phyloP scores from a whole-genome alignment of 2,888 invertebrate genomes.

The Folsomia manolachei region DNA sequence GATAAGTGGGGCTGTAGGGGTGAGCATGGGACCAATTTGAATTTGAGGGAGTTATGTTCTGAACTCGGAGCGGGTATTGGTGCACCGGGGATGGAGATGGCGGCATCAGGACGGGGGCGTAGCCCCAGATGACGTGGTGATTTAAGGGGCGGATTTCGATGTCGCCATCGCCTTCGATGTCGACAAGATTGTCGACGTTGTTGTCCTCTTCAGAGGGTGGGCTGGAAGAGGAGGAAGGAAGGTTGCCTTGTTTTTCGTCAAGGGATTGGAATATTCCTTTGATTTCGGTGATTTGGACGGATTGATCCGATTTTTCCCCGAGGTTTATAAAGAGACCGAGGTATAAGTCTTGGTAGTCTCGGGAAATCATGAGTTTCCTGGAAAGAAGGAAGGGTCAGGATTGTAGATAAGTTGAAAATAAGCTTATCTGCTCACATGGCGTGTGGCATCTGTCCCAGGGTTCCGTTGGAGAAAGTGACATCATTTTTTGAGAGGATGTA shows the following conservation, averaged over 20 bases:
- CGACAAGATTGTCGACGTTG: not conserved
- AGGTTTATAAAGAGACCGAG: slow-evolving; percentile 33
- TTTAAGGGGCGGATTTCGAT: not conserved
- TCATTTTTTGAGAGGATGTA: slow-evolving; percentile 32
- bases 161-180: not conserved
- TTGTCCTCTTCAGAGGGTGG: not conserved
- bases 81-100: not conserved
- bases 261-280: slow-evolving; percentile 26
- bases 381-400: not conserved
- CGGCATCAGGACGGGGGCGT: too few species aligned
- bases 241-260: not conserved
- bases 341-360: slow-evolving; percentile 34
- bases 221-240: not conserved
- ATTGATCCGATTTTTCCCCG: slow-evolving; percentile 27
- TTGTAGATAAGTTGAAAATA: too few species aligned
- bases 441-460: slow-evolving; percentile 34
- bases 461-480: slow-evolving; percentile 33
- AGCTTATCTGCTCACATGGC: slow-evolving; percentile 39
- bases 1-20: not conserved
- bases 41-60: not conserved
- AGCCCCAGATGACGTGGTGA: not conserved
- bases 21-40: not conserved
- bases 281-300: slow-evolving; percentile 31
- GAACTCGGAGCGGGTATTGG: not conserved
- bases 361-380: slow-evolving; percentile 31